Evolutionary conservation across 2,797 vertebrate species (phyloP).

Genomic region (Amblyraja radiata): DNA sequence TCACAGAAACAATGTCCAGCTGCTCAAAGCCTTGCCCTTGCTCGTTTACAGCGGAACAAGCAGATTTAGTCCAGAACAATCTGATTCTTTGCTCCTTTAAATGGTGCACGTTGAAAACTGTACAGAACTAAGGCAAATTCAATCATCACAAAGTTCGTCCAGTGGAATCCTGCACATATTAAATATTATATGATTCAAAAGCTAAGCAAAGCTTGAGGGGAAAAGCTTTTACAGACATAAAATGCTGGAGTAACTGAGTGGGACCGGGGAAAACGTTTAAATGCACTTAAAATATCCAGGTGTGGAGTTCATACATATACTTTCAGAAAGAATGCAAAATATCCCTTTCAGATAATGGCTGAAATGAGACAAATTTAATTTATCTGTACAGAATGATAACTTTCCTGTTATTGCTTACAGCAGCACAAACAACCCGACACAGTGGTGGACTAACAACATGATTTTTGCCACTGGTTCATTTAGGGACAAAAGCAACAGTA

Average conservation of each 20-base stretch:
- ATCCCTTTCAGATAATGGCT: not conserved
- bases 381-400: too few species aligned
- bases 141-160: not conserved
- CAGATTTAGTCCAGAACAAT: not conserved
- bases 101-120: not conserved
- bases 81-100: not conserved
- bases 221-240: not conserved
- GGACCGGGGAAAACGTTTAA: not conserved
- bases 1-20: not conserved
- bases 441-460: too few species aligned
- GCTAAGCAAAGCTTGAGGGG: not conserved
- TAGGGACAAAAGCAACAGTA: too few species aligned
- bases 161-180: not conserved
- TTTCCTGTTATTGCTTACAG: too few species aligned
- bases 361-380: not conserved
- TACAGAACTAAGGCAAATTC: not conserved
- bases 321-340: not conserved
- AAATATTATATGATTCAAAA: not conserved
- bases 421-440: too few species aligned
- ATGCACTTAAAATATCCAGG: not conserved
- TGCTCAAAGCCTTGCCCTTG: not conserved
- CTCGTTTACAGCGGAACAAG: not conserved
- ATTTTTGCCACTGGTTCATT: too few species aligned
- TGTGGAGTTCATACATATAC: not conserved
- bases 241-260: too few species aligned